phyloP scores from a whole-genome alignment of 1,140 invertebrate species.

The Wasmannia auropunctata region DNA sequence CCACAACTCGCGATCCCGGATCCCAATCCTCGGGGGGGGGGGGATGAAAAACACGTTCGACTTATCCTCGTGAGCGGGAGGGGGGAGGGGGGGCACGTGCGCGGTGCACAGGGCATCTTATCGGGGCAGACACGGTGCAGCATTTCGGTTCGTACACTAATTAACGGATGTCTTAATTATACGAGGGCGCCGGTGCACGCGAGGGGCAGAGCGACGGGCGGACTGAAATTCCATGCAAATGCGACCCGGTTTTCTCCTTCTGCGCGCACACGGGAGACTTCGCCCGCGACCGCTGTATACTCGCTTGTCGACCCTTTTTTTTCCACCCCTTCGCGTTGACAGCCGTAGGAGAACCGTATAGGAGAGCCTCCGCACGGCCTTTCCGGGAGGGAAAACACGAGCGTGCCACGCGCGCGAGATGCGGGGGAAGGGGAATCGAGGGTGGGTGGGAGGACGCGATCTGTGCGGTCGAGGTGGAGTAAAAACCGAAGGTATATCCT shows the following conservation, averaged over 20 bases:
- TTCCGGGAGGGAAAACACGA: slow-evolving; percentile 10
- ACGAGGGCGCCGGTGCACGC: slow-evolving; percentile 51
- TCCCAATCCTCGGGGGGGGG: no score
- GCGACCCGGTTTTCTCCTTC: slow-evolving; percentile 39
- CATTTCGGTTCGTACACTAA: slow-evolving; percentile 60
- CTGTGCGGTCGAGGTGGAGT: neutral
- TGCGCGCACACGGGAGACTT: no score
- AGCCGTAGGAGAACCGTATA: neutral
- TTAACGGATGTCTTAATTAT: slow-evolving; percentile 79
- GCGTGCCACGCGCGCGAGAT: neutral
- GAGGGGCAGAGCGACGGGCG: slow-evolving; percentile 50
- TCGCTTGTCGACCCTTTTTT: slow-evolving; percentile 22
- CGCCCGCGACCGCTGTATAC: no score
- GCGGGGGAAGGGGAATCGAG: neutral
- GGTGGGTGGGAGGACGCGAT: neutral
- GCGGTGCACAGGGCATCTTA: neutral
- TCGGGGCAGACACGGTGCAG: no score
- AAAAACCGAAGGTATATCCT: slow-evolving; percentile 72
- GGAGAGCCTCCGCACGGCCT: neutral
- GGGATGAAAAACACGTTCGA: slow-evolving; percentile 21
- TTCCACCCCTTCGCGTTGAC: neutral
- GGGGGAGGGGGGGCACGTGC: slow-evolving; percentile 9
- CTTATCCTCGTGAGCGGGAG: slow-evolving; percentile 54
- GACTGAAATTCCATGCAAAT: slow-evolving; percentile 75
- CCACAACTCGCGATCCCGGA: no score